Evolutionary conservation across 2,113 vertebrate genomes (phyloP).

Genomic region (Chroicocephalus ridibundus): DNA sequence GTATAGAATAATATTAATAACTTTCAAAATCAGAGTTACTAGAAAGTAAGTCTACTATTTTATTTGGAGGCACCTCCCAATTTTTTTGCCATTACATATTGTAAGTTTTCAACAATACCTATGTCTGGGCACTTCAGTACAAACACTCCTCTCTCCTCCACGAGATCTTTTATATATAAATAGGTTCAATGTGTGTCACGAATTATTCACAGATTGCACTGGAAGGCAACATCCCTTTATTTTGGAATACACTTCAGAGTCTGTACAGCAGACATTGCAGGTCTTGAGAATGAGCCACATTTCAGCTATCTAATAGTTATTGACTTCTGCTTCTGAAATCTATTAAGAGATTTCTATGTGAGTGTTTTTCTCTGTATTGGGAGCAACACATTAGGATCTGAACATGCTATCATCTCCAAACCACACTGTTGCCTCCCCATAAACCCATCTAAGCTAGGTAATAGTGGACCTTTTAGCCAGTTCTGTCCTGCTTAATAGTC

Average conservation of each 20-base stretch:
- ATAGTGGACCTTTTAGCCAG: background rate
- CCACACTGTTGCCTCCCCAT: background rate
- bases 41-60: background rate
- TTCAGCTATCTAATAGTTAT: background rate
- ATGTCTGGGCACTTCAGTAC: background rate
- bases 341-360: background rate
- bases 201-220: background rate
- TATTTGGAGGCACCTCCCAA: background rate
- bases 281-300: background rate
- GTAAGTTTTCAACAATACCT: background rate
- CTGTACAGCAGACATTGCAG: background rate
- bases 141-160: background rate
- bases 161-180: background rate
- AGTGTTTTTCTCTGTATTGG: background rate
- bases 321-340: background rate
- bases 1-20: background rate
- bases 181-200: background rate
- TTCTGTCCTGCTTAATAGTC: background rate
- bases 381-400: background rate
- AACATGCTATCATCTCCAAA: background rate
- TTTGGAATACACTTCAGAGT: background rate
- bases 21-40: background rate
- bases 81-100: background rate
- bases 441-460: background rate
- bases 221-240: background rate